These are phyloP conservation scores for Acanthaster planci DNA, from an alignment of 35 echinoderm and acorn worm genomes.

Conservation along the genomic window DNA sequence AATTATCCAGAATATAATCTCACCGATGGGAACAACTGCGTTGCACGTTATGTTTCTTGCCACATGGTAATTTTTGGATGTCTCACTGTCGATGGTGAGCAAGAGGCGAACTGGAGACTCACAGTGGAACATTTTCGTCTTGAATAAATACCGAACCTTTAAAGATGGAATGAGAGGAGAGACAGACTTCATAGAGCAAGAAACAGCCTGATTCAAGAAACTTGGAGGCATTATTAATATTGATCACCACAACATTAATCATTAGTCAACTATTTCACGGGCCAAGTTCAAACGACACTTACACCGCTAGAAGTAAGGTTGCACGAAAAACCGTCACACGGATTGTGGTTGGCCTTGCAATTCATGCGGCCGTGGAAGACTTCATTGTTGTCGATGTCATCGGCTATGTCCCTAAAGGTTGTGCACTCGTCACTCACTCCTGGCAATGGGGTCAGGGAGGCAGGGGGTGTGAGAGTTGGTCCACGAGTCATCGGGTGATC, in stretches of 20 bases:
- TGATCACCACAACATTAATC: too few species aligned
- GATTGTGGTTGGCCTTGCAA: background rate
- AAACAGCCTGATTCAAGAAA: too few species aligned
- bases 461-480: background rate
- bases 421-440: background rate
- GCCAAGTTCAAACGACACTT: too few species aligned
- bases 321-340: background rate
- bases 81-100: background rate
- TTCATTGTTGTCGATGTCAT: background rate
- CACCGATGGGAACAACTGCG: too few species aligned
- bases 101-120: background rate
- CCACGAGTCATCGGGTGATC: background rate
- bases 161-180: too few species aligned
- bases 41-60: too few species aligned
- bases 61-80: background rate
- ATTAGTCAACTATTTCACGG: too few species aligned
- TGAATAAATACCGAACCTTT: background rate
- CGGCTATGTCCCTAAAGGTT: background rate
- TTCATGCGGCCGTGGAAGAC: background rate
- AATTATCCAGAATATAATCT: too few species aligned
- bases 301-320: background rate
- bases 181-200: too few species aligned
- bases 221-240: too few species aligned
- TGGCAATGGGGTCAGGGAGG: background rate
- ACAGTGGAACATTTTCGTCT: background rate